A percentile compares a stretch with the other conserved stretches of the same genome.
These are phyloP conservation scores for Dasyornis broadbenti DNA, from an alignment of 2,113 vertebrate genomes.

Conservation along the genomic window DNA sequence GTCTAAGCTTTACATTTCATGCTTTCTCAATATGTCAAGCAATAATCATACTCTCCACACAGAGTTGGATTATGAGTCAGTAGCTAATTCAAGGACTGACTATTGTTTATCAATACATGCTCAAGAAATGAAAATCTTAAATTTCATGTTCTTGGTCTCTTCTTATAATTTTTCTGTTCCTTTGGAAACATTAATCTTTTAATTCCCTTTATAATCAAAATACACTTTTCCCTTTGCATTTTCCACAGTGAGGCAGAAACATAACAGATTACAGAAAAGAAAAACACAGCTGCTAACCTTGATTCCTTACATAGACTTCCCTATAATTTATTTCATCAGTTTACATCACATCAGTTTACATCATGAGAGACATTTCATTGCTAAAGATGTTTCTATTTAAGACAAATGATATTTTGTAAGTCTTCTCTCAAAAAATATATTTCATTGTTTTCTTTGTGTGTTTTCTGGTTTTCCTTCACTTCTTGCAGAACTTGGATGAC, in stretches of 20 bases:
- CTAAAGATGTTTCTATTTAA: not conserved
- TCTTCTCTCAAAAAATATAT: not conserved
- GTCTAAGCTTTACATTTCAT: not conserved
- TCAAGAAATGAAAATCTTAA: not conserved
- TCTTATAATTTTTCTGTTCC: not conserved
- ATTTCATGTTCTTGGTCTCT: not conserved
- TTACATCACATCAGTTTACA: not conserved
- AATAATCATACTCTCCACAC: not conserved
- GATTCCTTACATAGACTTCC: not conserved
- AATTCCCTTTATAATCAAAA: not conserved
- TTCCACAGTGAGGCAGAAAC: not conserved
- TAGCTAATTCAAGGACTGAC: not conserved
- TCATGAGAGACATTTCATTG: not conserved
- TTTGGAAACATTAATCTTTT: not conserved
- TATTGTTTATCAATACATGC: not conserved
- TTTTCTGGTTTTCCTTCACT: not conserved
- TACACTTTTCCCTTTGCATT: not conserved
- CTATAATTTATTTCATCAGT: not conserved
- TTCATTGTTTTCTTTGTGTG: not conserved
- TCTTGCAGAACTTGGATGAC: not conserved
- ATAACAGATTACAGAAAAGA: slow-evolving; percentile 11
- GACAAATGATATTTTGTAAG: not conserved
- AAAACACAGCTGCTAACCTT: not conserved
- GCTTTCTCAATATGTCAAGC: not conserved
- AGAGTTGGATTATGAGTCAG: not conserved